A percentile compares a stretch with the other conserved stretches of the same genome.
These are phyloP conservation scores for Amiota mariae DNA, from an alignment of 2,888 invertebrate species.

Conservation along the genomic window DNA sequence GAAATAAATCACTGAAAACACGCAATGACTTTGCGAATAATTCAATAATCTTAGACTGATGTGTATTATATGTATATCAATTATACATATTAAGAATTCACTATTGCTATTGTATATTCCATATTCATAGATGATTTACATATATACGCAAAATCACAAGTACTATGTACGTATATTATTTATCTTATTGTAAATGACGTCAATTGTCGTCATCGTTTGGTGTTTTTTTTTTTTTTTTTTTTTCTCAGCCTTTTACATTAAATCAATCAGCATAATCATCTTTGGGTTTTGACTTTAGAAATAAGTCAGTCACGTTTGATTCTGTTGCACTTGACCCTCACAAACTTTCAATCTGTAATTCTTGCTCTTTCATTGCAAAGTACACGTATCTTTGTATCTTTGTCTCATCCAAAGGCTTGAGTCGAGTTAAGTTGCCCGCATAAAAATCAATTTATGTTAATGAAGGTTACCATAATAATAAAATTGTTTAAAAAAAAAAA, in stretches of 20 bases:
- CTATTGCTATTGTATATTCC: too few species aligned
- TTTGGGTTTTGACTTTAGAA: slow-evolving; percentile 20
- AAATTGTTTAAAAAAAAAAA: neutral
- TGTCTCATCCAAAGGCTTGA: neutral
- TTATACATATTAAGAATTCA: too few species aligned
- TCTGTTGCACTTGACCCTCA: slow-evolving; percentile 17
- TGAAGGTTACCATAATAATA: slow-evolving; percentile 10
- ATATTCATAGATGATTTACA: too few species aligned
- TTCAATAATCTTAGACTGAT: too few species aligned
- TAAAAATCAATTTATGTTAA: slow-evolving; percentile 23
- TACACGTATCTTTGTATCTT: neutral
- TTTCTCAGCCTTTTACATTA: neutral
- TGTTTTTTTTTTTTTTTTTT: neutral
- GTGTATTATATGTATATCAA: too few species aligned
- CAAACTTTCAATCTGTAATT: neutral
- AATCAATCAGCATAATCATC: slow-evolving; percentile 15
- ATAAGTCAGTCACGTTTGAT: slow-evolving; percentile 27
- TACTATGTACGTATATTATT: too few species aligned
- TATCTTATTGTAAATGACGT: too few species aligned
- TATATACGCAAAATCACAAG: too few species aligned
- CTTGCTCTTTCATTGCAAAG: neutral
- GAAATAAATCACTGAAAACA: too few species aligned
- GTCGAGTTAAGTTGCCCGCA: neutral
- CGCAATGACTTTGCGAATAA: too few species aligned
- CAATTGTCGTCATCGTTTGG: too few species aligned